A percentile compares a stretch with the other conserved stretches of the same genome.
These are phyloP conservation scores for Pocota personata DNA, from an alignment of 2,888 invertebrate species.

Conservation along the genomic window DNA sequence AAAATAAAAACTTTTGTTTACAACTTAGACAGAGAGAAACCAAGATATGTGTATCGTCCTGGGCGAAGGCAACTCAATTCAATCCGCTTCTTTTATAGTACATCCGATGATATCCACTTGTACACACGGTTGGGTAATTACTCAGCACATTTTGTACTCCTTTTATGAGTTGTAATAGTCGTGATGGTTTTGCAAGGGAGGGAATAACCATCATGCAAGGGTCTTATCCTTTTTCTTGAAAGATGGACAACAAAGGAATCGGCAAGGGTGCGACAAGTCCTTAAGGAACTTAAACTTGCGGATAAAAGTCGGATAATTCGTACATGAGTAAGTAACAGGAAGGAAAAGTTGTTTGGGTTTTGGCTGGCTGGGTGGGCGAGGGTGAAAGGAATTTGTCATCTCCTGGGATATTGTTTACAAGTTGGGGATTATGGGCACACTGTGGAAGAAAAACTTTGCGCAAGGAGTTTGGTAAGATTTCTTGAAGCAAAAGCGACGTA, in stretches of 20 bases:
- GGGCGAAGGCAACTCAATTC: constrained; percentile 21
- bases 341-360: constrained; percentile 23
- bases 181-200: background rate
- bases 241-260: constrained; percentile 31
- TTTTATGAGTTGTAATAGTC: constrained; percentile 56
- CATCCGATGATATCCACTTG: constrained; percentile 67
- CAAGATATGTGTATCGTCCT: background rate
- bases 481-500: constrained; percentile 20
- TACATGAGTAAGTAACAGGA: constrained; percentile 66
- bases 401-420: constrained; percentile 41
- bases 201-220: constrained; percentile 43
- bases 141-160: constrained; percentile 69
- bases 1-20: constrained; percentile 58
- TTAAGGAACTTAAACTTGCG: constrained; percentile 61
- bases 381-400: constrained; percentile 48
- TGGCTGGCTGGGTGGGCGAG: background rate
- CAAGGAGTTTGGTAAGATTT: constrained; percentile 10
- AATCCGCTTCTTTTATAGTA: constrained; percentile 27
- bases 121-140: constrained; percentile 73
- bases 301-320: constrained; percentile 69
- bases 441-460: background rate
- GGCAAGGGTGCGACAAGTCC: constrained; percentile 36
- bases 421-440: constrained; percentile 15
- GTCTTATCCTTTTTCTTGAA: constrained; percentile 22
- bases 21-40: constrained; percentile 23